A percentile compares a stretch with the other conserved stretches of the same genome.
These are phyloP conservation scores for Atta colombica DNA, from an alignment of 1,140 invertebrate species.

Conservation along the genomic window DNA sequence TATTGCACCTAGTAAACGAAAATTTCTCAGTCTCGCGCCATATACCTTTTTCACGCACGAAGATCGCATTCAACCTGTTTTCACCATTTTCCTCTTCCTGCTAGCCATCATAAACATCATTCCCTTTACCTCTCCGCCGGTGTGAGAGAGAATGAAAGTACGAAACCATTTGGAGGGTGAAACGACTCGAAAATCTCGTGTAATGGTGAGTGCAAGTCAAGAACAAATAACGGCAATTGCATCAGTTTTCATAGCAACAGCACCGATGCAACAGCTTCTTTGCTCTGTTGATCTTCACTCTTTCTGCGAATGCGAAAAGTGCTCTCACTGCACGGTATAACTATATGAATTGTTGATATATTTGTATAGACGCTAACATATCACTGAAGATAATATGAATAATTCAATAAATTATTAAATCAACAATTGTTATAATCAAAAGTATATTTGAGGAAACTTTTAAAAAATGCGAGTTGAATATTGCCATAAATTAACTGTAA, in stretches of 20 bases:
- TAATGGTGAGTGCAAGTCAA: conserved; percentile 60
- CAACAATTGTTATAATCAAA: background rate
- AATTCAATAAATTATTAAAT: background rate
- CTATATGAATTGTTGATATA: background rate
- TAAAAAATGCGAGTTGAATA: background rate
- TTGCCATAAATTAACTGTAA: background rate
- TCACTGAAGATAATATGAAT: background rate
- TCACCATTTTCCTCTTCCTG: conserved; percentile 24
- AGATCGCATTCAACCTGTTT: conserved; percentile 35
- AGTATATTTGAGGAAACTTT: background rate
- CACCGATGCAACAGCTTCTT: conserved; percentile 44
- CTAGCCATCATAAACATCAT: conserved; percentile 18
- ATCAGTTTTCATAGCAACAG: conserved; percentile 64
- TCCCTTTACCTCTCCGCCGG: background rate
- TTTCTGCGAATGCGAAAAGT: background rate
- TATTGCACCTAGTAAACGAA: conserved; percentile 14
- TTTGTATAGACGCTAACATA: background rate
- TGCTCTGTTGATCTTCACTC: background rate
- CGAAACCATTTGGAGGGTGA: conserved; percentile 44
- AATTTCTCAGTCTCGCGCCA: conserved; percentile 36
- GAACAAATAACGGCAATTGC: conserved; percentile 76
- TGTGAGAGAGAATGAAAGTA: conserved; percentile 16
- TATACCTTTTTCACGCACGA: conserved; percentile 32
- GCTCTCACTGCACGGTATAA: background rate
- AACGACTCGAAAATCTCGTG: conserved; percentile 71